Percentiles rank a stretch among this genome's conserved stretches.
These are phyloP conservation scores for Patella caerulea DNA, from an alignment of 2,888 invertebrate genomes.

Conservation along the genomic window DNA sequence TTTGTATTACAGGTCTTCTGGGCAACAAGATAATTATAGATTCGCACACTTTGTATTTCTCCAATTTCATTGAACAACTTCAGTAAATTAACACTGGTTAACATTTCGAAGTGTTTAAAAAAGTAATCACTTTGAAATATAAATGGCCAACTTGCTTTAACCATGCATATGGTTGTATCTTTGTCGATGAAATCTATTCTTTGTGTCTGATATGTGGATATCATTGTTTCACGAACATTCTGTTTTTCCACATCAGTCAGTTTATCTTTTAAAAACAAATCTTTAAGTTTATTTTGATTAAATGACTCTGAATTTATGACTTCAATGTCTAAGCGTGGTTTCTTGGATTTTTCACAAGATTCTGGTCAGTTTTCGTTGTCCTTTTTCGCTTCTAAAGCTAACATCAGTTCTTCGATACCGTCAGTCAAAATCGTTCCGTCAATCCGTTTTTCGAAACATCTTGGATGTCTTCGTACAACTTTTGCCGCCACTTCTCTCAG, in stretches of 20 bases:
- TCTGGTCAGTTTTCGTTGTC: constrained; percentile 6
- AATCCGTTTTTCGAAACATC: background rate
- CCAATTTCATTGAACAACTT: background rate
- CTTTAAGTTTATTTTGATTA: background rate
- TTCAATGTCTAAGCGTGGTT: background rate
- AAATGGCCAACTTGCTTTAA: constrained; percentile 4
- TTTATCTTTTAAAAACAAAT: constrained; percentile 4
- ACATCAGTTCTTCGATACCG: constrained; percentile 6
- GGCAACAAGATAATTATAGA: background rate
- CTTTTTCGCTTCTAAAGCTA: background rate
- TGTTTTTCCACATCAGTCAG: constrained; percentile 3
- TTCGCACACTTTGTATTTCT: background rate
- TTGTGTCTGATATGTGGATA: background rate
- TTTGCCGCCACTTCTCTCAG: constrained; percentile 5
- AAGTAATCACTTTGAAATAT: background rate
- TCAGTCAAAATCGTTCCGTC: background rate
- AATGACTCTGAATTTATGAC: background rate
- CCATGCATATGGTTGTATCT: constrained; percentile 4
- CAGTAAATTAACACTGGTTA: background rate
- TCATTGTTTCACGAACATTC: background rate
- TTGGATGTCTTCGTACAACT: background rate
- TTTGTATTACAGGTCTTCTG: background rate
- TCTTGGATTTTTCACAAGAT: constrained; percentile 3
- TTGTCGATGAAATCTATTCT: background rate
- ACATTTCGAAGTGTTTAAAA: constrained; percentile 5